Base-by-base conservation (phyloP, 1,140 invertebrate species). In the Caerostris extrusa region DNA sequence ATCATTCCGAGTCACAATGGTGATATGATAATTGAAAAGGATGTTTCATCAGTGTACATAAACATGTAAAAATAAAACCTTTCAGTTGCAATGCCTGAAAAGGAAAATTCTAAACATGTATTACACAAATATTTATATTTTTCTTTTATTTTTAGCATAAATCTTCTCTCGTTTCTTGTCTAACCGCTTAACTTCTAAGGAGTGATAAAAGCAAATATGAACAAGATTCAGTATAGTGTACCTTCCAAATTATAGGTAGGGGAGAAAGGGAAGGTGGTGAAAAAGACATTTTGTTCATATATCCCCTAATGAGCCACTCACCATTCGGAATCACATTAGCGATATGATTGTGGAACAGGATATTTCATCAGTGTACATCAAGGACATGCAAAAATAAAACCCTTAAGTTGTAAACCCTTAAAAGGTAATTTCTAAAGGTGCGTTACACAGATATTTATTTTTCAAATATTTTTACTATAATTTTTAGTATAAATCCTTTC, bases 31-130 rank as follows among this genome's bases (percentile, higher is more conserved):
- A n/a, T 5, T 10, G 3, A 1, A 34, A 7, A 10, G 8, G 19
- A 71, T 5, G 50, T 53, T 71, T 19, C 19, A 77, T 77, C 19
- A 50, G 4, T 12, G 19, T 53, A 14, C 69, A 10, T 77, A 10
- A 12, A 10, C 5, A 34, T 53, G 7, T 12, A 12, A 34, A 7
- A 50, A 77, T 77, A 8, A 50, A 77, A 77, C 8, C 50, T 77
- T 50, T 4, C 17, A 64, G 61, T 12, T n/a, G 61, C 17, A 17
- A 64, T 0, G 17, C n/a, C 14, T 64, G 14, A 64, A 64, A 64
- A n/a, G 14, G 61, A 64, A 64, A 64, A 4, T n/a, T 64, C n/a
- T 83, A 83, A 83, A 83, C n/a, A n/a, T n/a, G n/a, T n/a, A n/a
- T n/a, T n/a, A n/a, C n/a, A n/a, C n/a, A n/a, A n/a, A n/a, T n/a